These are phyloP conservation scores for Iselma pallidipennis DNA, from an alignment of 2,888 invertebrate genomes.

Conservation along the genomic window DNA sequence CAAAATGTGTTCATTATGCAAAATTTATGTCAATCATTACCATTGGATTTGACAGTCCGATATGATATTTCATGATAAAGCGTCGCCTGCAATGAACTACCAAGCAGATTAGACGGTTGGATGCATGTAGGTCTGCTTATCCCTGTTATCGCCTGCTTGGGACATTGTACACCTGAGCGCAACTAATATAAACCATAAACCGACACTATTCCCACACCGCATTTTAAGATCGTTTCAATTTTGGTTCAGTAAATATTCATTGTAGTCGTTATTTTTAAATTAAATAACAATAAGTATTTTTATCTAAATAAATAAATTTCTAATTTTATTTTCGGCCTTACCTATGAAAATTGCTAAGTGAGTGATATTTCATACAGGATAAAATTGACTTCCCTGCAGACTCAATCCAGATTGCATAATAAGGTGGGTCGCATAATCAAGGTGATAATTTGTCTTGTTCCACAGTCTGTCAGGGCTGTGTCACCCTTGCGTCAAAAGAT, in stretches of 20 bases:
- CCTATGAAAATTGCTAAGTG: not conserved
- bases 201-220: not conserved
- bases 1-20: conserved; percentile 54
- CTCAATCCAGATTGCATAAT: not conserved
- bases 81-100: conserved; percentile 51
- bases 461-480: conserved; percentile 35
- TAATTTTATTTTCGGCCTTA: not conserved
- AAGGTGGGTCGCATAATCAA: conserved; percentile 31
- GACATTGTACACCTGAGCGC: conserved; percentile 55
- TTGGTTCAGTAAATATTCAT: not conserved
- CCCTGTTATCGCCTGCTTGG: conserved; percentile 57
- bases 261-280: not conserved
- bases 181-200: conserved; percentile 27
- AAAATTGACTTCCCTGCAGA: not conserved
- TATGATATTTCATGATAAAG: conserved; percentile 56
- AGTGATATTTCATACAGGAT: not conserved
- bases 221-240: not conserved
- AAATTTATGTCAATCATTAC: conserved; percentile 59
- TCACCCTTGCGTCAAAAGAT: conserved; percentile 26
- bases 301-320: not conserved
- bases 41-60: conserved; percentile 55
- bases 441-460: conserved; percentile 44
- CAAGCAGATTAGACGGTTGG: conserved; percentile 50
- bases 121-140: conserved; percentile 50
- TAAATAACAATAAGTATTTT: not conserved